Percentiles rank a stretch among this genome's conserved stretches.
Conservation (phyloP, 2,797 vertebrate genomes). For the Triplophysa yarkandensis region DNA sequence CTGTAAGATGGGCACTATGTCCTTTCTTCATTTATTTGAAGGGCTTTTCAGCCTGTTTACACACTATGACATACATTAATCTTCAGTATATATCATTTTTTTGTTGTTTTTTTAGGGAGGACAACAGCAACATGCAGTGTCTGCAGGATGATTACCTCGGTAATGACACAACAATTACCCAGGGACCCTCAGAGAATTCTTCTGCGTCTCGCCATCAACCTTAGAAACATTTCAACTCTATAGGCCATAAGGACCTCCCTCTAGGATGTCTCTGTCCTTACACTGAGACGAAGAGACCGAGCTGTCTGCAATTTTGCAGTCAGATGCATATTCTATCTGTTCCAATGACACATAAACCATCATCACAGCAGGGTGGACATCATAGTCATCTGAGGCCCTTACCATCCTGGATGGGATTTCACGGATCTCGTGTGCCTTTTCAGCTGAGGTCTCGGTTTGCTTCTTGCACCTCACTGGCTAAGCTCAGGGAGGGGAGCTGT, state of each 20-base stretch:
- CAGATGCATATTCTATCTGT: constrained; percentile 59
- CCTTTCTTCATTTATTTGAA: constrained; percentile 45
- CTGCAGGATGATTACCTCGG: constrained; percentile 56
- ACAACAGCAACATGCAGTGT: constrained; percentile 22
- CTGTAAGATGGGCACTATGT: constrained; percentile 51
- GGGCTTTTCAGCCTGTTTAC: constrained; percentile 48
- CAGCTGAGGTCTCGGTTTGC: constrained; percentile 39
- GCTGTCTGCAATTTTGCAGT: constrained; percentile 43
- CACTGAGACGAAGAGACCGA: constrained; percentile 12
- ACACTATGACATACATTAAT: constrained; percentile 23
- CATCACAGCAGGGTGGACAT: constrained; percentile 56
- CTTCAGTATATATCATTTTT: constrained; percentile 23
- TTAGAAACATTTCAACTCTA: constrained; percentile 36
- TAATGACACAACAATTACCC: constrained; percentile 60
- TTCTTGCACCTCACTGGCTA: constrained; percentile 24
- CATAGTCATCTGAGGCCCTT: constrained; percentile 53
- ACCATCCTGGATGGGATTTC: constrained; percentile 58
- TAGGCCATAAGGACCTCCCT: constrained; percentile 41
- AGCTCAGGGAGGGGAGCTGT: constrained; percentile 41
- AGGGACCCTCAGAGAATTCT: constrained; percentile 35
- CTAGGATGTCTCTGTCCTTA: constrained; percentile 20
- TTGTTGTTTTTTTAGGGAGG: constrained; percentile 25
- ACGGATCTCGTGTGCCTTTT: constrained; percentile 50
- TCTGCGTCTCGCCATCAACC: constrained; percentile 46
- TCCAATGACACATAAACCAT: constrained; percentile 58